Conservation (phyloP, 2,888 invertebrate genomes). For the Nomada ruficornis region DNA sequence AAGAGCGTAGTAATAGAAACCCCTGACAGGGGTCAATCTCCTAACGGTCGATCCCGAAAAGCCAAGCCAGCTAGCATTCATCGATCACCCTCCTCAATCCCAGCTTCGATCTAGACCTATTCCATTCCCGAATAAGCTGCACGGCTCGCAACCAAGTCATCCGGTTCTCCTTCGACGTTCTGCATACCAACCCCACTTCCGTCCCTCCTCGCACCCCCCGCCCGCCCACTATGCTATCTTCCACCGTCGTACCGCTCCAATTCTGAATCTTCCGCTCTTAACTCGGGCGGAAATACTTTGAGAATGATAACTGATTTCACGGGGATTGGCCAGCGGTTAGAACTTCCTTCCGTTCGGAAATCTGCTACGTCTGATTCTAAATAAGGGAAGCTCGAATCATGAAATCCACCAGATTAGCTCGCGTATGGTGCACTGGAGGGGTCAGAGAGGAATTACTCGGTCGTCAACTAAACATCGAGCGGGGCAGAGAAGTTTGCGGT, state of each 20-base stretch:
- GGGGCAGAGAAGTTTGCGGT: constrained; percentile 28
- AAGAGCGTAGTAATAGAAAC: constrained; percentile 77
- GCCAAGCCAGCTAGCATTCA: constrained; percentile 71
- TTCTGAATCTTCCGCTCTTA: background rate
- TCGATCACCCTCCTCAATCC: constrained; percentile 72
- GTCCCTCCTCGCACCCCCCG: background rate
- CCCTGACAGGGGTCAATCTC: constrained; percentile 80
- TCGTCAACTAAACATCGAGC: constrained; percentile 20
- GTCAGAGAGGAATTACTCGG: constrained; percentile 39
- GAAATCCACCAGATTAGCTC: background rate
- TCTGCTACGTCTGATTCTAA: constrained; percentile 24
- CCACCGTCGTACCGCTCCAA: background rate
- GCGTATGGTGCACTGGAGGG: background rate
- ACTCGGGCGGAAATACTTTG: constrained; percentile 37
- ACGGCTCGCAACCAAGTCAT: constrained; percentile 51
- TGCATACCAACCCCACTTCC: constrained; percentile 44
- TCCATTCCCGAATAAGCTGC: constrained; percentile 68
- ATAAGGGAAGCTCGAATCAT: constrained; percentile 22
- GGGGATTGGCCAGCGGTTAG: constrained; percentile 1
- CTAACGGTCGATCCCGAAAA: constrained; percentile 74
- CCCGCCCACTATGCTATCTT: background rate
- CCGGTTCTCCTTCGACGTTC: constrained; percentile 45
- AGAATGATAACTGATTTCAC: constrained; percentile 47
- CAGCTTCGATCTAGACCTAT: constrained; percentile 63
- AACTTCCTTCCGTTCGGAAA: constrained; percentile 7